Percentiles rank a stretch among this genome's conserved stretches.
phyloP scores from a whole-genome alignment of 2,113 vertebrate genomes.

The Drymodes brunneopygia region DNA sequence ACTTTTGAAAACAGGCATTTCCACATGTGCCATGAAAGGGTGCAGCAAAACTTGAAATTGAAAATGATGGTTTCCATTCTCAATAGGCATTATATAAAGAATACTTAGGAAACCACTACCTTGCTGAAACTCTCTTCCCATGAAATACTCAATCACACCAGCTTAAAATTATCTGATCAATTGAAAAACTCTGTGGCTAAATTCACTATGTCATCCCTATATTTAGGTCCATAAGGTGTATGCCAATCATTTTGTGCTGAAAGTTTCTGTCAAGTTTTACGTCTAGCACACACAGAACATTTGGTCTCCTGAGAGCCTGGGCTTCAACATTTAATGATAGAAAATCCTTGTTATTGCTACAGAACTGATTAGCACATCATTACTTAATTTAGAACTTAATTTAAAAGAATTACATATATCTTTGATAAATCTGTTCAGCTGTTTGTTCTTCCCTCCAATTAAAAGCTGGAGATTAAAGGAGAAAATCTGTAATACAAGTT shows the following conservation, averaged over 20 bases:
- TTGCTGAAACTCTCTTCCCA: neutral
- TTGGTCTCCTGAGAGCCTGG: neutral
- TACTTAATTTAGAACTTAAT: conserved; percentile 45
- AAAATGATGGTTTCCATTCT: neutral
- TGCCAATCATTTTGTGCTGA: neutral
- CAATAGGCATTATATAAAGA: neutral
- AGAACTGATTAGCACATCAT: conserved; percentile 33
- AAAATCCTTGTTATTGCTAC: conserved; percentile 41
- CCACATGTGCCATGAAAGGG: neutral
- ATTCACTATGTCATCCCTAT: neutral
- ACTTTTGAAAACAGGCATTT: neutral
- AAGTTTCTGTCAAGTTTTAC: neutral
- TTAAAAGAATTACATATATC: conserved; percentile 32
- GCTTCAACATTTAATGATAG: conserved; percentile 26
- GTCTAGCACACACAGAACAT: conserved; percentile 5
- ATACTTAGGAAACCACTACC: neutral
- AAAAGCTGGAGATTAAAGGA: conserved; percentile 32
- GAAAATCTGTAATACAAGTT: neutral
- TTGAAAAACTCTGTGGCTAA: neutral
- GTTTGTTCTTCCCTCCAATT: conserved; percentile 45
- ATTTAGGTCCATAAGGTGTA: neutral
- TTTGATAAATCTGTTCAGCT: conserved; percentile 43
- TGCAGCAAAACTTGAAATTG: neutral
- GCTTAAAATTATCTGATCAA: neutral
- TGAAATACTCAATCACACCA: neutral